phyloP scores from a whole-genome alignment of 2,113 vertebrate genomes.

The Typhlomys cinereus region DNA sequence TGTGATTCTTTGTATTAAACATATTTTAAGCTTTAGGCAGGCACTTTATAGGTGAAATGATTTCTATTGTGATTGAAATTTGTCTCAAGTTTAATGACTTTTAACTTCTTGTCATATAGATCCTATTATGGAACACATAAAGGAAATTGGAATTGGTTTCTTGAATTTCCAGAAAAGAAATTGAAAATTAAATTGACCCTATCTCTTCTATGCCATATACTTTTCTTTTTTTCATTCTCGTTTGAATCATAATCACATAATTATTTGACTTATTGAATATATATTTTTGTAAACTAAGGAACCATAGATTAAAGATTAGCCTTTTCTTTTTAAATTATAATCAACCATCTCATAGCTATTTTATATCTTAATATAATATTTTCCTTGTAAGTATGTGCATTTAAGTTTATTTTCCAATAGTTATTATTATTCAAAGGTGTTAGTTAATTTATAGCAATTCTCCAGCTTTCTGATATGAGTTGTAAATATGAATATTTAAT shows the following conservation, averaged over 20 bases:
- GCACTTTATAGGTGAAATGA: conserved; percentile 45
- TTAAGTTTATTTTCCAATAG: conserved; percentile 29
- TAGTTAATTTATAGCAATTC: conserved; percentile 22
- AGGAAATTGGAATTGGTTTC: conserved; percentile 49
- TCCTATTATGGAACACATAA: conserved; percentile 62
- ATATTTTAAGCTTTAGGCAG: conserved; percentile 49
- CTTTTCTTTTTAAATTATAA: conserved; percentile 42
- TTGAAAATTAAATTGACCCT: conserved; percentile 25
- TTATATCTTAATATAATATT: background rate
- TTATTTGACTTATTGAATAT: conserved; percentile 38
- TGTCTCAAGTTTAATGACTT: conserved; percentile 43
- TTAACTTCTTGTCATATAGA: conserved; percentile 60
- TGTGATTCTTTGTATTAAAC: too few species aligned
- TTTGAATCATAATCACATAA: conserved; percentile 33
- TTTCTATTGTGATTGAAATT: conserved; percentile 61
- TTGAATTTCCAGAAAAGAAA: conserved; percentile 57
- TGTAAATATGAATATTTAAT: background rate
- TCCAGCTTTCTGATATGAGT: conserved; percentile 1
- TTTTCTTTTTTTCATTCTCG: background rate
- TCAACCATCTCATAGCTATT: background rate
- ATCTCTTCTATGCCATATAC: background rate
- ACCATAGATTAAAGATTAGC: background rate
- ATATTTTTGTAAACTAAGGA: conserved; percentile 34
- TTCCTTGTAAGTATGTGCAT: background rate
- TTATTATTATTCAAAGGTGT: conserved; percentile 22